phyloP scores from a whole-genome alignment of 2,888 invertebrate species.

The Ichneumon xanthorius region DNA sequence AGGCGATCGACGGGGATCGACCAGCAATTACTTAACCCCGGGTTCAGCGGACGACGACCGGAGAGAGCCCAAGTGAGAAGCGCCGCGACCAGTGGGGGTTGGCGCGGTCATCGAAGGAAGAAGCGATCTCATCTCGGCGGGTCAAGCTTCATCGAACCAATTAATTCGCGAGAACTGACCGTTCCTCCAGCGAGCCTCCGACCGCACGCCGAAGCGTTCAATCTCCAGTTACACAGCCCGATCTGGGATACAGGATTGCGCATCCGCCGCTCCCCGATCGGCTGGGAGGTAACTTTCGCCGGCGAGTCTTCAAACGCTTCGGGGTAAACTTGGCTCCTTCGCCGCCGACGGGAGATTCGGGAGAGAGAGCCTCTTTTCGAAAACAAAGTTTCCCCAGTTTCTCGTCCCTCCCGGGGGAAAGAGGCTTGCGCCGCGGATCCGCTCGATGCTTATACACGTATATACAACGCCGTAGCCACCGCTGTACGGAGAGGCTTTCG shows the following conservation, averaged over 20 bases:
- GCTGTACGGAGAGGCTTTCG: background rate
- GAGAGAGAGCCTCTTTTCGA: constrained; percentile 66
- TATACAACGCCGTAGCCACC: background rate
- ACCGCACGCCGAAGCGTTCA: constrained; percentile 29
- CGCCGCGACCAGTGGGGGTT: background rate
- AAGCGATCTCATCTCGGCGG: background rate
- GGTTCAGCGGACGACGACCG: constrained; percentile 15
- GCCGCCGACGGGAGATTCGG: background rate
- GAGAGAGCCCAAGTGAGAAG: constrained; percentile 26
- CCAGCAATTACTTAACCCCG: constrained; percentile 53
- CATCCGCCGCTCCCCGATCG: constrained; percentile 33
- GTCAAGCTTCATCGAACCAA: constrained; percentile 47
- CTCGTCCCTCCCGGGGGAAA: constrained; percentile 47
- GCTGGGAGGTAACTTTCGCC: constrained; percentile 34
- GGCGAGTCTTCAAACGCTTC: constrained; percentile 52
- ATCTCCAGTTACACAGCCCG: background rate
- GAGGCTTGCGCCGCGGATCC: background rate
- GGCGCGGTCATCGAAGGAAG: background rate
- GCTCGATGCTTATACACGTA: background rate
- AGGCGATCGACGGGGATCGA: constrained; percentile 43
- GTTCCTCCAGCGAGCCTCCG: constrained; percentile 39
- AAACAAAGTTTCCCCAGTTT: constrained; percentile 75
- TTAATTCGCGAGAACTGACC: constrained; percentile 59
- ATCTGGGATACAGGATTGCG: background rate
- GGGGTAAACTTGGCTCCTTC: constrained; percentile 41